Base-by-base conservation (phyloP, 2,888 invertebrate species). In the Brenthis daphne region DNA sequence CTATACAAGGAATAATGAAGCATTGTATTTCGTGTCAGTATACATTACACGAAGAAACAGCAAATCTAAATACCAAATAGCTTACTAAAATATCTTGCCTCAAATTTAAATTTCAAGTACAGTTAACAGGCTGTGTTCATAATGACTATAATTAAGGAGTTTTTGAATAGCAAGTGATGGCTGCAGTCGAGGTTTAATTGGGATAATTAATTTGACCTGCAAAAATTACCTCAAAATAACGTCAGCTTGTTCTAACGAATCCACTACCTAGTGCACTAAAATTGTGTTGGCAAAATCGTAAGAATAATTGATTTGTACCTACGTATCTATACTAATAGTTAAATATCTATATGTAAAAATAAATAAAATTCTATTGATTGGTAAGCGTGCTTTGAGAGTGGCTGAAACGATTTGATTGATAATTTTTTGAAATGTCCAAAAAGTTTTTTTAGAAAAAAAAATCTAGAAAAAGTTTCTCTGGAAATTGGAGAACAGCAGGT, bases 101-200 rank as follows among this genome's bases (percentile, higher is more conserved):
- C 12, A 33, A 60, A 16, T 60, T 60, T 50, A n/a, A 50, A 60
- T 60, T 50, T 12, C 60, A 16, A 43, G 50, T 12, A 50, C n/a
- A 60, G 60, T 50, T 29, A 50, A 50, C 24, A 58, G 58, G 60
- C 60, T 60, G 50, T n/a, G 60, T 50, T 60, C 33, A 60, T 63
- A 63, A 63, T 54, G 53, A 63, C 63, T 63, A 63, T 63, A 63
- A 63, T 63, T 63, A 63, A 53, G 51, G 20, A 63, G 63, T 43
- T 63, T 63, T 63, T 63, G 63, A 24, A 54, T 54, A 54, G 37
- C 53, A 63, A 63, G 63, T 63, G 53, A 63, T 63, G 16, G 63
- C 24, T 63, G 54, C 53, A 43, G 37, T 51, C 53, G 8, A 20
- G 43, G 14, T 12, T 24, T 50, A 60, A 50, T 60, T 60, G 24